Evolutionary conservation across 2,888 invertebrate genomes (phyloP), one percentile per base, ranked within the genome.

Genomic region (Dastarcus helophoroides): DNA sequence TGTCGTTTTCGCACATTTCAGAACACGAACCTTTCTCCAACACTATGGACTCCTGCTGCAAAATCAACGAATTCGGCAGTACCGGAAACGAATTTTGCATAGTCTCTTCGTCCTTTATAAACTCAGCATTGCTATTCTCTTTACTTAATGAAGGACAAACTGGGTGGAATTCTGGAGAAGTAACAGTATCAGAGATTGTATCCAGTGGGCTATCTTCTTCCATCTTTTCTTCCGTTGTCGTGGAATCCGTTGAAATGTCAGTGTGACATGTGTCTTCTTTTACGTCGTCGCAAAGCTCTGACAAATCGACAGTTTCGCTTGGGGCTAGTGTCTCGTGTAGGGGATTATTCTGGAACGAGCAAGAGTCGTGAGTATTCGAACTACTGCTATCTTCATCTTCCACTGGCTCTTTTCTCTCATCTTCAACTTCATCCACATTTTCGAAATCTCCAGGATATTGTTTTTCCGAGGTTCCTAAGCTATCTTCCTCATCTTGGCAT

Each of bases 21-120:
- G 63, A 59, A 33, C 52, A 49, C 42, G 30, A 29, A 36, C 21
- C 38, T 38, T 54, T 60, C 35, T 67, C 68, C 44, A 64, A 36
- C 22, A 51, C 43, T 4, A 56, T 48, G 2, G 56, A 46, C 32
- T 58, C 56, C 35, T 62, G 60, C 32, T 60, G 60, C 4, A 63
- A 41, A 28, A 62, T 63, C 22, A 62, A 37, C 3, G 59, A 55
- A 34, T 60, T 61, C 2, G 63, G 62, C 30, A 63, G 41, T 23
- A 53, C 47, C 21, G 48, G 48, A 38, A 53, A 54, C 11, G 48
- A 36, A 14, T 48, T 46, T 16, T 22, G 33, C 9, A 23, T 23
- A 10, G 15, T 15, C 11, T 35, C 31, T 10, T 28, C 32, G 12
- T 14, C 10, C 26, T 33, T 33, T 22, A 25, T 30, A 22, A 17